Conservation (phyloP, 1,140 invertebrate genomes). For the Druon quercuslanigerum region DNA sequence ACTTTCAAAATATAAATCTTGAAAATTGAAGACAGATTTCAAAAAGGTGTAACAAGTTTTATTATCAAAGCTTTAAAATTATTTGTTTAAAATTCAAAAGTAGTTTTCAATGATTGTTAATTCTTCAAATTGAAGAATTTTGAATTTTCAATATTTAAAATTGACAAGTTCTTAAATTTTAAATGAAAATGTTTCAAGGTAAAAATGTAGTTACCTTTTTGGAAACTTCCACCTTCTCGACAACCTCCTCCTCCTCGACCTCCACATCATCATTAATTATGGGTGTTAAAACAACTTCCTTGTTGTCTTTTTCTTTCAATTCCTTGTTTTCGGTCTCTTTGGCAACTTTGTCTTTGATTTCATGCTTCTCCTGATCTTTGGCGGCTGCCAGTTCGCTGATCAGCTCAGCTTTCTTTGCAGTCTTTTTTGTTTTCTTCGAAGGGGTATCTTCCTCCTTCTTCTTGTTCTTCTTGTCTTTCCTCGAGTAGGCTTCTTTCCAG, state of each 20-base stretch:
- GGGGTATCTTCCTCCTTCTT: constrained; percentile 77
- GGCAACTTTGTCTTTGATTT: constrained; percentile 74
- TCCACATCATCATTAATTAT: constrained; percentile 57
- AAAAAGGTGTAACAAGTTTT: no score
- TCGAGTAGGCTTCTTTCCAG: constrained; percentile 84
- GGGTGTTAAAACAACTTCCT: constrained; percentile 67
- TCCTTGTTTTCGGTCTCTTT: constrained; percentile 77
- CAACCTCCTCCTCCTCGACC: constrained; percentile 68
- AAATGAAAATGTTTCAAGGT: no score
- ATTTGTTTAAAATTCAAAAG: no score
- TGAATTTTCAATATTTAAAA: no score
- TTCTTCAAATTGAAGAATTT: no score
- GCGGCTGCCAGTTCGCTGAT: constrained; percentile 60
- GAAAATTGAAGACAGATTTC: no score
- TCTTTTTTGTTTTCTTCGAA: constrained; percentile 73
- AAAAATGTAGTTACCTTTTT: constrained; percentile 55
- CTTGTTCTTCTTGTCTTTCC: constrained; percentile 81
- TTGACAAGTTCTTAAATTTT: no score
- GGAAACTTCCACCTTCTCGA: constrained; percentile 67
- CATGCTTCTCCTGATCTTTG: constrained; percentile 71
- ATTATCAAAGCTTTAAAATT: no score
- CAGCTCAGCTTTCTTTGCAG: constrained; percentile 65
- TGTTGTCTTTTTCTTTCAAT: constrained; percentile 72
- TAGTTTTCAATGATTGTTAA: no score
- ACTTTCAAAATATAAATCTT: no score